These are phyloP conservation scores for Hydroisotoma schaefferi DNA, from an alignment of 2,888 invertebrate species.

Conservation along the genomic window DNA sequence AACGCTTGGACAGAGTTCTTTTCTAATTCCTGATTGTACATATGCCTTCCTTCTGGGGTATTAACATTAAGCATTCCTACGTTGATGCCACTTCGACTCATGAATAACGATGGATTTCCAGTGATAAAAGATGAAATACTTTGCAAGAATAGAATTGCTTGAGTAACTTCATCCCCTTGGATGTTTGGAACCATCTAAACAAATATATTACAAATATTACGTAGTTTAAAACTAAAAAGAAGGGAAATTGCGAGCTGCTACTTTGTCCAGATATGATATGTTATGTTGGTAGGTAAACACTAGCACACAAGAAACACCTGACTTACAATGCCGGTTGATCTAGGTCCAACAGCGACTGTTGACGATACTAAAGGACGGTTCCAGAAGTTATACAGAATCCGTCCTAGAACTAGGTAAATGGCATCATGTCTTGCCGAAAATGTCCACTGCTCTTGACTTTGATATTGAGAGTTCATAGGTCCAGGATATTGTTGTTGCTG, in stretches of 20 bases:
- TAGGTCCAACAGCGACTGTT: slow-evolving; percentile 24
- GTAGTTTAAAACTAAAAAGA: neutral
- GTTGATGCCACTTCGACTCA: slow-evolving; percentile 10
- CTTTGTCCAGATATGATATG: too few relatives aligned
- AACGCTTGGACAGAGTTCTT: slow-evolving; percentile 69
- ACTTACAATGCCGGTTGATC: slow-evolving; percentile 34
- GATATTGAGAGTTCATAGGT: neutral
- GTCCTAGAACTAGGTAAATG: slow-evolving; percentile 81
- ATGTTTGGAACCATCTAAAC: slow-evolving; percentile 44
- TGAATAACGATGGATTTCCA: slow-evolving; percentile 44
- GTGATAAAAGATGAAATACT: slow-evolving; percentile 40
- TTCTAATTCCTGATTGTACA: slow-evolving; percentile 37
- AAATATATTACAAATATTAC: slow-evolving; percentile 1
- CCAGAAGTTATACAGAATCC: slow-evolving; percentile 88
- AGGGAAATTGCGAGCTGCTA: too few relatives aligned
- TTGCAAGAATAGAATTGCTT: slow-evolving; percentile 43
- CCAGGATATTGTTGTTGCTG: slow-evolving; percentile 22
- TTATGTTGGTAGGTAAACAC: too few relatives aligned
- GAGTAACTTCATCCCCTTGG: slow-evolving; percentile 43
- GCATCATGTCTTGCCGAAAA: slow-evolving; percentile 87
- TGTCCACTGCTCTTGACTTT: slow-evolving; percentile 21
- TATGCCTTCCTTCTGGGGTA: slow-evolving; percentile 22
- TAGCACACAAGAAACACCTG: too few relatives aligned
- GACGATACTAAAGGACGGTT: slow-evolving; percentile 57
- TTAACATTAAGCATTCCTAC: slow-evolving; percentile 19